Percentiles rank a stretch among this genome's conserved stretches.
These are phyloP conservation scores for Psittacula cyanocephala DNA, from an alignment of 2,113 vertebrate species.

Conservation along the genomic window DNA sequence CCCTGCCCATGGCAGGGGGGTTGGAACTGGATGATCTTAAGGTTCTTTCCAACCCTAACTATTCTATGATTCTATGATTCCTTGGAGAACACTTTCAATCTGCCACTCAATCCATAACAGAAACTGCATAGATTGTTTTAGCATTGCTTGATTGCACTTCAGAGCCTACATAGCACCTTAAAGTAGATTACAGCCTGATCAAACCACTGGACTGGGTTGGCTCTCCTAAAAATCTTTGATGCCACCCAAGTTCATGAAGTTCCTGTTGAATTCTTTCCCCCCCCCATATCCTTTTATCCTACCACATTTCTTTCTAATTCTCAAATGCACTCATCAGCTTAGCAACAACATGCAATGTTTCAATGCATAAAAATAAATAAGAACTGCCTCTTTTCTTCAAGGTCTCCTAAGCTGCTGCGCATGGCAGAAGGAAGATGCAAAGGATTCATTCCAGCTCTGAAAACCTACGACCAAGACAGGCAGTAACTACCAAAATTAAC, in stretches of 20 bases:
- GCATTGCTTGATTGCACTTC: background rate
- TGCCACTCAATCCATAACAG: background rate
- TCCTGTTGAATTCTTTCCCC: background rate
- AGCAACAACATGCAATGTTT: background rate
- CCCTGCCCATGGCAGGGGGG: no score
- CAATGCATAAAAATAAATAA: background rate
- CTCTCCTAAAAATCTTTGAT: background rate
- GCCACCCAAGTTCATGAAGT: no score
- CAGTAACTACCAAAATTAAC: background rate
- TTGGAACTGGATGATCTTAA: no score
- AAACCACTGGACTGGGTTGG: background rate
- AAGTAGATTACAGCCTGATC: background rate
- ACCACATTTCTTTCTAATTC: background rate
- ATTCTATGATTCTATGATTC: background rate
- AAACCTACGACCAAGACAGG: background rate
- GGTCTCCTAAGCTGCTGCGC: background rate
- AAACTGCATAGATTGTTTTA: background rate
- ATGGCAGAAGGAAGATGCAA: background rate
- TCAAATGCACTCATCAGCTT: background rate
- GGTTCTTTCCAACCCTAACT: no score
- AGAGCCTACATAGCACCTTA: background rate
- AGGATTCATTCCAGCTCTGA: background rate
- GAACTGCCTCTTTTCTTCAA: background rate
- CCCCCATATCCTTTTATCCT: rapidly evolving
- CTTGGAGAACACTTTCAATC: background rate